A percentile compares a stretch with the other conserved stretches of the same genome.
These are phyloP conservation scores for Hyposmocoma kahamanoa DNA, from an alignment of 1,140 invertebrate species.

Conservation along the genomic window DNA sequence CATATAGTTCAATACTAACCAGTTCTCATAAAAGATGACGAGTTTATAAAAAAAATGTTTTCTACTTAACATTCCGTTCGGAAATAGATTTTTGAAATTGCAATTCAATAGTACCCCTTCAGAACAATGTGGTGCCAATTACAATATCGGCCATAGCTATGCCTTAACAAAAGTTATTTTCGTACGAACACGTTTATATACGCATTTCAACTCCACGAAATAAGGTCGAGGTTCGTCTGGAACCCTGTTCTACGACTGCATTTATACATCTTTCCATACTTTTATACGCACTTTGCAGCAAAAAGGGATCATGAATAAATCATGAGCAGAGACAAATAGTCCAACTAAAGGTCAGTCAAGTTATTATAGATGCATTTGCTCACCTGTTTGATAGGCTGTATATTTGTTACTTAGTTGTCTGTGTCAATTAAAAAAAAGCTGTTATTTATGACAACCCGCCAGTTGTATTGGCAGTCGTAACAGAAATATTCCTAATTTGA, in stretches of 20 bases:
- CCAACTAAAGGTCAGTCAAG: slow-evolving; percentile 54
- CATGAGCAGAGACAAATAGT: slow-evolving; percentile 61
- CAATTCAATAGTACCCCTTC: neutral
- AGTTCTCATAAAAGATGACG: no score
- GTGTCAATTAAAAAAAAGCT: slow-evolving; percentile 6
- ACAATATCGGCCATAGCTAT: slow-evolving; percentile 30
- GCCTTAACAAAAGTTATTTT: slow-evolving; percentile 8
- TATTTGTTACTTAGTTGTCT: slow-evolving; percentile 10
- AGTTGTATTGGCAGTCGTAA: no score
- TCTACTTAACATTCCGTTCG: no score
- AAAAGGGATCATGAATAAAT: slow-evolving; percentile 60
- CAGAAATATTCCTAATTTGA: no score
- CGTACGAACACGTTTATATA: slow-evolving; percentile 7
- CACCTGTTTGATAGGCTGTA: slow-evolving; percentile 45
- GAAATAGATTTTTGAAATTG: no score
- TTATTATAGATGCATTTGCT: slow-evolving; percentile 44
- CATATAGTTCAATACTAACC: no score
- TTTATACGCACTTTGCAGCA: slow-evolving; percentile 43
- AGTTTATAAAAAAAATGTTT: no score
- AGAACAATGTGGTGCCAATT: slow-evolving; percentile 35
- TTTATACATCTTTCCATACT: slow-evolving; percentile 19
- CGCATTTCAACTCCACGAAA: no score
- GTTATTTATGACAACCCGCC: no score
- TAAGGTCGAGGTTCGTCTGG: no score
- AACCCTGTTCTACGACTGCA: slow-evolving; percentile 3